These are phyloP conservation scores for Aleadryas rufinucha DNA, from an alignment of 2,113 vertebrate genomes.

Conservation along the genomic window DNA sequence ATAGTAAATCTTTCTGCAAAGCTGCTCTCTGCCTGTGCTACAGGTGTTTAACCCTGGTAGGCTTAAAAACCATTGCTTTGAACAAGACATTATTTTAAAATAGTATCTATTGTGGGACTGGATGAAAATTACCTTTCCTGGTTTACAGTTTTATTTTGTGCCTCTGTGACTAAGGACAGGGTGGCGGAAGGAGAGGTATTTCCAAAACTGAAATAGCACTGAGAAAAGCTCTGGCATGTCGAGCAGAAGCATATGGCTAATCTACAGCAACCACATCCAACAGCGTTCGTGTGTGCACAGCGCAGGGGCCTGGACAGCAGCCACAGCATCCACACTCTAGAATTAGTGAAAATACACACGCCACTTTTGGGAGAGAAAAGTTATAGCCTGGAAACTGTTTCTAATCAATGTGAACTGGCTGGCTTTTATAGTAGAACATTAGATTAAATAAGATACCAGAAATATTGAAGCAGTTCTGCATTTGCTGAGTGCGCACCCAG, in stretches of 20 bases:
- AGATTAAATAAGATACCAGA: slow-evolving; percentile 50
- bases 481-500: not conserved
- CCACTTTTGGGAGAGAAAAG: slow-evolving; percentile 11
- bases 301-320: not conserved
- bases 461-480: slow-evolving; percentile 18
- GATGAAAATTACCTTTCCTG: not conserved
- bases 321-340: not conserved
- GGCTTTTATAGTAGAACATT: slow-evolving; percentile 40
- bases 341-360: not conserved
- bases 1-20: not conserved
- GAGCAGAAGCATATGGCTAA: not conserved
- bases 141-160: not conserved
- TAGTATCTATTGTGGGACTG: not conserved
- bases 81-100: not conserved
- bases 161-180: not conserved
- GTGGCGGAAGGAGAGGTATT: not conserved
- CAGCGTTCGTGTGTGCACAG: not conserved
- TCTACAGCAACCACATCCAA: not conserved
- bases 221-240: not conserved
- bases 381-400: slow-evolving; percentile 43
- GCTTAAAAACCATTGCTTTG: not conserved
- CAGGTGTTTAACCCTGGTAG: not conserved
- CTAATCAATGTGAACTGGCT: slow-evolving; percentile 38
- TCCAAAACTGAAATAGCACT: not conserved
- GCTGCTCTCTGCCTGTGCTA: not conserved